Percentiles rank a stretch among this genome's conserved stretches.
Evolutionary conservation across 53 echinoderm and acorn worm genomes (phyloP).

Genomic region (Arbacia lixula): DNA sequence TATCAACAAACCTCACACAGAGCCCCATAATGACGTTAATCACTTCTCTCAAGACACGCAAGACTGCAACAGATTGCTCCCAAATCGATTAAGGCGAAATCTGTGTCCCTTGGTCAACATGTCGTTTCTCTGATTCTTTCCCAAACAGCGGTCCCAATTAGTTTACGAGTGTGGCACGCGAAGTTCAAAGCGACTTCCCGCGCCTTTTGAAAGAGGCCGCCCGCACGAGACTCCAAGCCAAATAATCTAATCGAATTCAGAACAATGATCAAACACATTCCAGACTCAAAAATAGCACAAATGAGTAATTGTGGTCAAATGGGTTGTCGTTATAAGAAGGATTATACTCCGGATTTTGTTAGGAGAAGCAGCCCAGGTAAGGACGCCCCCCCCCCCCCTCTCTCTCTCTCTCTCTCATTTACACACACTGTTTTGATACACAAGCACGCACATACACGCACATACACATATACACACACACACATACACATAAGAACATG

Average conservation of each 20-base stretch:
- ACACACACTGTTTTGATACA: too few relatives aligned
- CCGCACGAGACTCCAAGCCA: slow-evolving; percentile 7
- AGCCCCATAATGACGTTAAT: too few relatives aligned
- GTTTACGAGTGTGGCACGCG: slow-evolving; percentile 3
- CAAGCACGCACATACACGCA: too few relatives aligned
- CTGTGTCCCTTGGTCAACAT: too few relatives aligned
- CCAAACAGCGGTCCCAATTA: background rate
- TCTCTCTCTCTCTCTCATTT: background rate
- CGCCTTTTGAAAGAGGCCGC: slow-evolving; percentile 9
- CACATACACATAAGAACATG: too few relatives aligned
- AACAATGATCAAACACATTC: slow-evolving; percentile 36
- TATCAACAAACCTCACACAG: too few relatives aligned
- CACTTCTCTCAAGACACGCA: too few relatives aligned
- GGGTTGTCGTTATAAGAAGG: background rate
- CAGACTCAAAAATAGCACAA: slow-evolving; percentile 18
- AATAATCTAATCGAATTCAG: slow-evolving; percentile 30
- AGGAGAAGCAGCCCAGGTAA: too few relatives aligned
- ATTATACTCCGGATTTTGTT: background rate
- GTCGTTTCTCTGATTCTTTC: too few relatives aligned
- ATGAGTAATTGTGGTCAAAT: slow-evolving; percentile 24
- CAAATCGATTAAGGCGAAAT: too few relatives aligned
- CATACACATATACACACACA: too few relatives aligned
- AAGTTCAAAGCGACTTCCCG: slow-evolving; percentile 22
- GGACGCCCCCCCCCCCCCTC: background rate
- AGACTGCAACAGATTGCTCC: too few relatives aligned